Conservation (phyloP, 2,113 vertebrate genomes). For the Microtus ochrogaster region DNA sequence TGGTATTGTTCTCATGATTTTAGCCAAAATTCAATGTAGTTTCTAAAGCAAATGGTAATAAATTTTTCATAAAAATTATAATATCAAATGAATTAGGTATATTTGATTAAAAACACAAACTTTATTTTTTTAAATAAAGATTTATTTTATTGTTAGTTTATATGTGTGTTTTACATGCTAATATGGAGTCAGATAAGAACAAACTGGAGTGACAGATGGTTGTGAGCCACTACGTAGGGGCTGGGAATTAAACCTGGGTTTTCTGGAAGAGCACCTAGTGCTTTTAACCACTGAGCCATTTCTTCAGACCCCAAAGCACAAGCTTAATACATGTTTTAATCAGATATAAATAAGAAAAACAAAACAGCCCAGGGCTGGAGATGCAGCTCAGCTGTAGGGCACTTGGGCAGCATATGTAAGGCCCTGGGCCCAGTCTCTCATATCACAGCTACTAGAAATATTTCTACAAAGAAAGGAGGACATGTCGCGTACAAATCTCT, state of each 20-base stretch:
- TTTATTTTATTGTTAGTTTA: not conserved
- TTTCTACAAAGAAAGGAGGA: conserved; percentile 30
- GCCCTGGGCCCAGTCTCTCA: not conserved
- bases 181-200: not conserved
- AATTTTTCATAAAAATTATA: conserved; percentile 7
- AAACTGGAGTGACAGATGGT: not conserved
- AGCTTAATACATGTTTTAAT: conserved; percentile 12
- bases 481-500: not conserved
- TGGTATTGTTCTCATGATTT: conserved; percentile 26
- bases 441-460: not conserved
- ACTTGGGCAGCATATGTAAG: not conserved
- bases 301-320: not conserved
- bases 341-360: conserved; percentile 16
- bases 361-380: not conserved
- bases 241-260: not conserved
- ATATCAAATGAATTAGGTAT: not conserved
- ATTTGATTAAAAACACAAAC: not conserved
- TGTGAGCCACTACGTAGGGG: not conserved
- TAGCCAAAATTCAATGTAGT: not conserved
- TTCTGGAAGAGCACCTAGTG: not conserved
- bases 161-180: not conserved
- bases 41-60: conserved; percentile 12
- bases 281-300: not conserved
- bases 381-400: not conserved
- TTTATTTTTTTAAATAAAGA: not conserved